A percentile compares a stretch with the other conserved stretches of the same genome.
Evolutionary conservation across 2,113 vertebrate genomes (phyloP).

Genomic region (Nibea coibor): DNA sequence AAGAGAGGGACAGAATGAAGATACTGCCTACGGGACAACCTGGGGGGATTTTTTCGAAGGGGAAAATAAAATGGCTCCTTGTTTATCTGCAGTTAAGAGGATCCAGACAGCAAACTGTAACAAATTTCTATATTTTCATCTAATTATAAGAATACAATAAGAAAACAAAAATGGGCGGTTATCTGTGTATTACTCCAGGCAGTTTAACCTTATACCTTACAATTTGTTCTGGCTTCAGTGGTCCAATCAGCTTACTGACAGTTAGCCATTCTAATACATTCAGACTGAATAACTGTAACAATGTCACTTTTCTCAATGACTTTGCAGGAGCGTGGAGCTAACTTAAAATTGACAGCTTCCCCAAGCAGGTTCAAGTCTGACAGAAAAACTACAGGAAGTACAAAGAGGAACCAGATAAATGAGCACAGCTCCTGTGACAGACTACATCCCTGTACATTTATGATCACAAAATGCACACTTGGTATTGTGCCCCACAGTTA

Average conservation of each 20-base stretch:
- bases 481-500: background rate
- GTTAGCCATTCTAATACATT: background rate
- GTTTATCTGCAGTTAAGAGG: conserved; percentile 22
- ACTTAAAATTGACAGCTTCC: background rate
- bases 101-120: conserved; percentile 24
- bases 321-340: background rate
- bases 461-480: background rate
- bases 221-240: conserved; percentile 20
- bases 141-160: background rate
- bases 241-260: conserved; percentile 10
- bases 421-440: background rate
- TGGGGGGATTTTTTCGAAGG: background rate
- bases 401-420: background rate
- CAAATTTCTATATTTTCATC: conserved; percentile 2
- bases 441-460: background rate
- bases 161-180: background rate
- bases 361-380: background rate
- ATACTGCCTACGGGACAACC: background rate
- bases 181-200: conserved; percentile 2
- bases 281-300: background rate
- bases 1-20: conserved; percentile 4
- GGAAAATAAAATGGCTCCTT: conserved; percentile 9
- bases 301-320: background rate
- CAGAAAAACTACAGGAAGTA: background rate
- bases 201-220: conserved; percentile 3